phyloP scores from a whole-genome alignment of 2,888 invertebrate genomes.

The Sminthurinus aureus region DNA sequence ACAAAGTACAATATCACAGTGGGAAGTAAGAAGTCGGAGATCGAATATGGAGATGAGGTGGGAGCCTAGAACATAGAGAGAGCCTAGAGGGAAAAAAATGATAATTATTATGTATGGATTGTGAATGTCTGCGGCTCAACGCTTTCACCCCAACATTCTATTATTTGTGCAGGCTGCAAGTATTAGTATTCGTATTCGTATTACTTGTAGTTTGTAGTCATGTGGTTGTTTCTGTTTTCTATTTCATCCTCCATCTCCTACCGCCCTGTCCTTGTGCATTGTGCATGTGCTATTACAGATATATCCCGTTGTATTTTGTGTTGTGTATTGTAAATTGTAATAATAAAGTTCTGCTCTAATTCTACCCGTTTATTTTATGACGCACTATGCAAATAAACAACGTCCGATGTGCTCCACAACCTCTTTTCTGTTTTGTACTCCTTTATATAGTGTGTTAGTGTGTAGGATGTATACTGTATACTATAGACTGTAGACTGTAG shows the following conservation, averaged over 20 bases:
- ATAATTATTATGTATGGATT: background rate
- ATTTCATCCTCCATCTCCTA: no score
- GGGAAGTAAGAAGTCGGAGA: background rate
- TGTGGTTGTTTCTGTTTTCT: no score
- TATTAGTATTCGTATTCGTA: no score
- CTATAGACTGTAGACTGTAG: no score
- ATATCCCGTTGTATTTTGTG: no score
- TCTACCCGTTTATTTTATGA: slow-evolving; percentile 5
- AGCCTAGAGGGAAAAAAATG: slow-evolving; percentile 4
- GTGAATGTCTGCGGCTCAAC: background rate
- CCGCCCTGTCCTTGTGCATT: no score
- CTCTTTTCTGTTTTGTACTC: no score
- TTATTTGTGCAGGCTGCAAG: background rate
- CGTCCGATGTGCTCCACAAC: background rate
- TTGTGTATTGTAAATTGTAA: no score
- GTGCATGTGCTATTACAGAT: no score
- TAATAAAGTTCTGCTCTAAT: slow-evolving; percentile 13
- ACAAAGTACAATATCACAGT: background rate
- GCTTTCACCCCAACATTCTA: background rate
- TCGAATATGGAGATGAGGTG: slow-evolving; percentile 10
- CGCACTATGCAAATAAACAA: background rate
- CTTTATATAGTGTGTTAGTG: no score
- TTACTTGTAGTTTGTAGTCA: no score
- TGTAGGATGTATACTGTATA: no score
- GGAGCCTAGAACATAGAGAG: background rate